Conservation (phyloP, 2,888 invertebrate species). For the Sylvicola fuscatus region DNA sequence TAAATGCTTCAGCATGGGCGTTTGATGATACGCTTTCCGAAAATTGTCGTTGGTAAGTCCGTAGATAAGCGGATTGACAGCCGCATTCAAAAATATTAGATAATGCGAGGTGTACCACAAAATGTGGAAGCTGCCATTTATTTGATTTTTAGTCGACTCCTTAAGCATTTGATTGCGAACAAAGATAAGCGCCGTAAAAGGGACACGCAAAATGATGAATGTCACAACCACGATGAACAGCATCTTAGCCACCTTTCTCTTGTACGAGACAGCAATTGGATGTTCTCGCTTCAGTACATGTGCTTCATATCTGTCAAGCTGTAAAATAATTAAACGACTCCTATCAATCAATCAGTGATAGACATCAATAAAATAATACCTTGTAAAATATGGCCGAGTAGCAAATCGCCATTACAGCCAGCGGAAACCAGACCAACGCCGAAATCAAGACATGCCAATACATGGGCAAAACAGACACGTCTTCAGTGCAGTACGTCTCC, state of each 20-base stretch:
- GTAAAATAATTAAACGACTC: constrained; percentile 21
- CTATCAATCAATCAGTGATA: too few species aligned
- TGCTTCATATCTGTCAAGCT: constrained; percentile 44
- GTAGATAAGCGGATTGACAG: constrained; percentile 57
- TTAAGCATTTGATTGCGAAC: constrained; percentile 32
- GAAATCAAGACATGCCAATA: constrained; percentile 64
- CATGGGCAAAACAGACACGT: constrained; percentile 35
- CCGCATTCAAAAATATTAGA: constrained; percentile 48
- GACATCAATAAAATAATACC: too few species aligned
- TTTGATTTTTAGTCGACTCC: constrained; percentile 25
- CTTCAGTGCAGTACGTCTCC: constrained; percentile 58
- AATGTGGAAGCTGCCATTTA: constrained; percentile 31
- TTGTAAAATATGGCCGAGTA: constrained; percentile 50
- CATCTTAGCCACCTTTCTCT: constrained; percentile 45
- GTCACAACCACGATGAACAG: constrained; percentile 46
- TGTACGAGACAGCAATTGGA: constrained; percentile 38
- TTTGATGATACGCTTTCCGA: constrained; percentile 41
- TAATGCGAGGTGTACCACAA: constrained; percentile 49
- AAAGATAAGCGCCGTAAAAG: constrained; percentile 51
- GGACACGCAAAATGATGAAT: constrained; percentile 46
- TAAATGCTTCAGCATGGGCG: constrained; percentile 21
- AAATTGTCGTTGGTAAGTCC: constrained; percentile 53
- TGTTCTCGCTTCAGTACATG: constrained; percentile 38
- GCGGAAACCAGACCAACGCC: constrained; percentile 57
- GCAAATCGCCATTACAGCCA: constrained; percentile 49